Conservation (phyloP, 2,888 invertebrate genomes). For the Taenaris catops region DNA sequence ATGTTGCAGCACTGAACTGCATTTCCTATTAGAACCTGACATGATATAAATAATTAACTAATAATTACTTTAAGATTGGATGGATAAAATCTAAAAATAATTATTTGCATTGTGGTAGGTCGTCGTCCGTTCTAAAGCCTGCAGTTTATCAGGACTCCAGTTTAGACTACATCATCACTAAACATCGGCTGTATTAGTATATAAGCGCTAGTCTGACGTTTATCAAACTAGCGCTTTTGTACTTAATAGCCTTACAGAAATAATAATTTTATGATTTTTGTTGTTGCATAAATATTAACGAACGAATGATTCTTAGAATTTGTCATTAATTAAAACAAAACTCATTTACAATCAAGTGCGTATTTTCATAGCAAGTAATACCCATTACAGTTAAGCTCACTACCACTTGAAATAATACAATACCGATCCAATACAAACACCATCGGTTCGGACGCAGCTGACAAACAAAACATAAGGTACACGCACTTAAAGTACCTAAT, state of each 20-base stretch:
- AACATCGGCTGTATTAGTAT: too few species aligned
- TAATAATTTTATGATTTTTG: too few species aligned
- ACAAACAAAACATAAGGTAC: constrained; percentile 47
- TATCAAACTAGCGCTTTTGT: too few species aligned
- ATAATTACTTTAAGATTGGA: too few species aligned
- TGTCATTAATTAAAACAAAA: not conserved
- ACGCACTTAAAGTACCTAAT: constrained; percentile 45
- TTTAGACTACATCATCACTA: too few species aligned
- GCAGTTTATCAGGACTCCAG: too few species aligned
- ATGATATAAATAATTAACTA: too few species aligned
- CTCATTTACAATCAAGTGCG: not conserved
- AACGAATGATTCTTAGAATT: not conserved
- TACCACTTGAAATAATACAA: constrained; percentile 33
- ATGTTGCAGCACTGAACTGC: constrained; percentile 4
- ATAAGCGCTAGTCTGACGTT: too few species aligned
- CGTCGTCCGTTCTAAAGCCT: too few species aligned
- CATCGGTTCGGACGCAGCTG: constrained; percentile 41
- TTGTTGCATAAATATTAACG: not conserved
- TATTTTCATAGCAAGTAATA: constrained; percentile 15
- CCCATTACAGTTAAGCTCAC: constrained; percentile 26
- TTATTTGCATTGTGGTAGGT: too few species aligned
- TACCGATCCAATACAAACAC: constrained; percentile 39
- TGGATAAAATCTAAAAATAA: too few species aligned
- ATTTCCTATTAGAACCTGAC: constrained; percentile 5
- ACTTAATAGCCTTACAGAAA: too few species aligned